Conservation (phyloP, 2,797 vertebrate species). For the Apogon hyalosoma region DNA sequence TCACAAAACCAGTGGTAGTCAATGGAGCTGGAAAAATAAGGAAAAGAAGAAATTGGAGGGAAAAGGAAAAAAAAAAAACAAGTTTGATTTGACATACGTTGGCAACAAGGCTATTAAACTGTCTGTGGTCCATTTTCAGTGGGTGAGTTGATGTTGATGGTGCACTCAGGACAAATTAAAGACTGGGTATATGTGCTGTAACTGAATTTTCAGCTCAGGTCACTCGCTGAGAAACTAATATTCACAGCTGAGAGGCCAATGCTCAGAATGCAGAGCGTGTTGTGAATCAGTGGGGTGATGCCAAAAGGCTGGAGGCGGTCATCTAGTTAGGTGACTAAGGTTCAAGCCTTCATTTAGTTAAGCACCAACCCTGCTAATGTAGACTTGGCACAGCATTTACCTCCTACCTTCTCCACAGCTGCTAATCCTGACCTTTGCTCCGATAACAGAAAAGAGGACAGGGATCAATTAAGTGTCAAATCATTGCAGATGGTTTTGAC, state of each 20-base stretch:
- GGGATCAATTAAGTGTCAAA: too few species aligned
- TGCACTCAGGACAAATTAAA: conserved; percentile 35
- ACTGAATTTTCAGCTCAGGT: conserved; percentile 40
- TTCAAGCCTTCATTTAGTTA: neutral
- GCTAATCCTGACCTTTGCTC: neutral
- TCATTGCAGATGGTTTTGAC: too few species aligned
- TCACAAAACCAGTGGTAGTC: conserved; percentile 38
- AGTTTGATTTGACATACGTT: conserved; percentile 10
- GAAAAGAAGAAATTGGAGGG: conserved; percentile 3
- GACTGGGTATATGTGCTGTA: conserved; percentile 31
- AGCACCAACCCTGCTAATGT: neutral
- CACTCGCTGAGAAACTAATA: conserved; percentile 56
- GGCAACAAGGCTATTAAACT: conserved; percentile 18
- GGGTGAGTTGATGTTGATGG: conserved; percentile 20
- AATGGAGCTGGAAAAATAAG: neutral
- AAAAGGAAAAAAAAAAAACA: neutral
- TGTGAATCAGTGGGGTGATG: conserved; percentile 34
- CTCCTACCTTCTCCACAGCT: neutral
- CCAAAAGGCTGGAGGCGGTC: conserved; percentile 9
- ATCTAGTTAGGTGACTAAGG: conserved; percentile 4
- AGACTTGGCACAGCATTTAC: neutral
- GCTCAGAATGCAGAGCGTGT: conserved; percentile 25
- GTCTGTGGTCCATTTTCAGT: conserved; percentile 26
- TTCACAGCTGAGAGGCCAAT: conserved; percentile 44
- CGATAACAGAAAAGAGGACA: neutral